phyloP scores from a whole-genome alignment of 2,888 invertebrate species.

The Pherbina coryleti region DNA sequence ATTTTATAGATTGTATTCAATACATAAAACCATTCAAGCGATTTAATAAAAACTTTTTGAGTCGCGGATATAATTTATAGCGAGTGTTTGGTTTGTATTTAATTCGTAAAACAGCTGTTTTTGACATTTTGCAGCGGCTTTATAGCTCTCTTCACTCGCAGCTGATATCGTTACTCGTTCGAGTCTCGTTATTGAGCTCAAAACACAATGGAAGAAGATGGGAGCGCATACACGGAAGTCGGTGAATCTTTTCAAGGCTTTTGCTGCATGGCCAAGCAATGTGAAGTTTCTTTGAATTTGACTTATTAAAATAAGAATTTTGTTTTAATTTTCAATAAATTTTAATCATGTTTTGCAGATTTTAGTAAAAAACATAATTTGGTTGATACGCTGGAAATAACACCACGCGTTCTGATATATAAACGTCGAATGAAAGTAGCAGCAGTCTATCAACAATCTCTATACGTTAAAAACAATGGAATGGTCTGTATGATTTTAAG shows the following conservation, averaged over 20 bases:
- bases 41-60: background rate
- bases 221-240: background rate
- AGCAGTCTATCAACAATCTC: conserved; percentile 39
- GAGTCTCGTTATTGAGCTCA: conserved; percentile 18
- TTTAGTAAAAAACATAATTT: conserved; percentile 34
- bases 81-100: background rate
- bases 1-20: background rate
- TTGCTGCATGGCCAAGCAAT: conserved; percentile 27
- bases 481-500: conserved; percentile 41
- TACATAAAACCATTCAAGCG: too few species aligned
- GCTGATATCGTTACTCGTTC: background rate
- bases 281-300: background rate
- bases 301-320: background rate
- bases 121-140: background rate
- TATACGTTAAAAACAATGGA: conserved; percentile 46
- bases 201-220: background rate
- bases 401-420: conserved; percentile 47
- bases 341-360: conserved; percentile 35
- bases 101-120: conserved; percentile 21
- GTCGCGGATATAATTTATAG: background rate
- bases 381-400: conserved; percentile 44
- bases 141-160: background rate
- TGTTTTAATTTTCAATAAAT: background rate
- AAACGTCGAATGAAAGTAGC: conserved; percentile 38
- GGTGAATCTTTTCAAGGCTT: conserved; percentile 9